Conservation (phyloP, 2,888 invertebrate species). For the Chalcis sispes region DNA sequence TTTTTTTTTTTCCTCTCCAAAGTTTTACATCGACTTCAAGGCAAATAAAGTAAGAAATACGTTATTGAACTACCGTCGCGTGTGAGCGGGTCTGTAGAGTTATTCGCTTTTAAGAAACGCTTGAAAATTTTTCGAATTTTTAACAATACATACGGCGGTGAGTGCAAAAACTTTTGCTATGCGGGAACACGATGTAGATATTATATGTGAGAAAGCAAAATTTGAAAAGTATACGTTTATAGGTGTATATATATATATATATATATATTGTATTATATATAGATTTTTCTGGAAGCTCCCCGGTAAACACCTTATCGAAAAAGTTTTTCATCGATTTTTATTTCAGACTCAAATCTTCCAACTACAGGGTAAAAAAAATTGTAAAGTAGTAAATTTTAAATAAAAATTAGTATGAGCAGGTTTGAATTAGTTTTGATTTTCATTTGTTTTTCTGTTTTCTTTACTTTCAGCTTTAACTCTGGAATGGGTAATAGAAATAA, state of each 20-base stretch:
- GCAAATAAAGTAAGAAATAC: no score
- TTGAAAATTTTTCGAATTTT: no score
- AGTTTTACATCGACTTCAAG: no score
- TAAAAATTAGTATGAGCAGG: neutral
- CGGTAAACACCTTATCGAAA: slow-evolving; percentile 39
- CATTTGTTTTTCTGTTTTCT: neutral
- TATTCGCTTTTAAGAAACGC: no score
- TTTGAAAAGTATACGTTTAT: slow-evolving; percentile 11
- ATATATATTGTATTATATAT: neutral
- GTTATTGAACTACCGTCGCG: no score
- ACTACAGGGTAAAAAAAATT: slow-evolving; percentile 26
- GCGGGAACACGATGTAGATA: neutral
- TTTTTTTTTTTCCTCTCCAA: no score
- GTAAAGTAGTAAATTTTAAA: neutral
- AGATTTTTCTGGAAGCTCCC: neutral
- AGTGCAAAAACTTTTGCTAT: neutral
- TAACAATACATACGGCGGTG: no score
- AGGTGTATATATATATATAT: neutral
- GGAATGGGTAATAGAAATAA: neutral
- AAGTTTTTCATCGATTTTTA: slow-evolving; percentile 37
- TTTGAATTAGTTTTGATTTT: neutral
- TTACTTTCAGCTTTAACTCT: neutral
- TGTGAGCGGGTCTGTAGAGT: no score
- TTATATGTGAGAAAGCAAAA: slow-evolving; percentile 14
- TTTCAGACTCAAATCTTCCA: slow-evolving; percentile 6